These are phyloP conservation scores for Trypoxylon attenuatum DNA, from an alignment of 2,888 invertebrate genomes.

Conservation along the genomic window DNA sequence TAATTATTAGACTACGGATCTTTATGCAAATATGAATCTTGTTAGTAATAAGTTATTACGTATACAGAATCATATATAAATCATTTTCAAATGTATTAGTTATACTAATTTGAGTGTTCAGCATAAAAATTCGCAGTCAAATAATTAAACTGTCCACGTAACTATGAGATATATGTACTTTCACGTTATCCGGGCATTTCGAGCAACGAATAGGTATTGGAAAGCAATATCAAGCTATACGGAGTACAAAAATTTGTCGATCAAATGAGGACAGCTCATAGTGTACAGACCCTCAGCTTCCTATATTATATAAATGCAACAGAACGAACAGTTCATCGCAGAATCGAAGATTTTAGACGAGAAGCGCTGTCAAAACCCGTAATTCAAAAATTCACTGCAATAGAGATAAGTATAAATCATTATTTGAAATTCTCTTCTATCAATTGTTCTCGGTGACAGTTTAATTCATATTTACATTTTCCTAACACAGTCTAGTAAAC, in stretches of 20 bases:
- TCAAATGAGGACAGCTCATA: not conserved
- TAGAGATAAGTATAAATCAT: not conserved
- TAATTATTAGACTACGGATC: too few relatives aligned
- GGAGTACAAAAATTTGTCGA: not conserved
- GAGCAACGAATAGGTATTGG: too few relatives aligned
- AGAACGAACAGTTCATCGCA: not conserved
- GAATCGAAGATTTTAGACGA: not conserved
- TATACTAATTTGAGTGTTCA: too few relatives aligned
- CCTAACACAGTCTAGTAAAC: not conserved
- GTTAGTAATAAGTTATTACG: too few relatives aligned
- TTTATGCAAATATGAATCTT: too few relatives aligned
- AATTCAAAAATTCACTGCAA: not conserved
- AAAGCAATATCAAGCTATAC: not conserved
- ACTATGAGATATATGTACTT: too few relatives aligned
- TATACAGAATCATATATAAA: too few relatives aligned
- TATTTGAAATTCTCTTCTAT: not conserved
- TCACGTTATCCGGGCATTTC: too few relatives aligned
- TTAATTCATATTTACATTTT: not conserved
- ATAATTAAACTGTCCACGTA: too few relatives aligned
- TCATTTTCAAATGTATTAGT: too few relatives aligned
- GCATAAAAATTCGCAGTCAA: too few relatives aligned
- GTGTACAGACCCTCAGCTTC: not conserved
- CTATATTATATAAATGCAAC: not conserved
- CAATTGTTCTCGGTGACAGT: not conserved
- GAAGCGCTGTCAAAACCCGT: not conserved